Base-by-base conservation (phyloP, 2,113 vertebrate species). In the Todiramphus chloris region DNA sequence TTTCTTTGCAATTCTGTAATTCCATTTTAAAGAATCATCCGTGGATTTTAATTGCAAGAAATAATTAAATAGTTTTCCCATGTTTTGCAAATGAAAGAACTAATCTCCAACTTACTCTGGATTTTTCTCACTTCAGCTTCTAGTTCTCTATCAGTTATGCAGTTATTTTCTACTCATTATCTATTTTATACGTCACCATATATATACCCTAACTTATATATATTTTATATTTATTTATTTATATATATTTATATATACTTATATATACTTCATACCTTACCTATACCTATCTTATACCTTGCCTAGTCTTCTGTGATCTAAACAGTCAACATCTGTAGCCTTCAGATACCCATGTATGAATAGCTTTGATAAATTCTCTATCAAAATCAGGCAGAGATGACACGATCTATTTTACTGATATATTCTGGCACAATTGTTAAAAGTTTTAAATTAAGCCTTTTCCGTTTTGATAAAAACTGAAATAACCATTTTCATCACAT, bases 31-130 rank as follows among this genome's bases (percentile, higher is more conserved):
- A 66, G 62, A 72, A 6, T 33, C 27, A 62, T 11, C 25, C 59
- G 50, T 70, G 31, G 76, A 81, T 83, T 83, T 77, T 74, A 77
- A 88, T 21, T 24, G n/a, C 13, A 86, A 56, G 39, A 85, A 68
- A 33, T 51, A 50, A 66, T 72, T 43, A 41, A 51, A 1, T 1
- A 6, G 4, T 15, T 25, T 63, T 63, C 23, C 28, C 19, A 0
- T 23, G 18, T 59, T 67, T 83, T 33, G 63, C 9, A 70, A 80
- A 78, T 3, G 6, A 16, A 73, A 87, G 11, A 77, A 66, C 9
- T 62, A 28, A 13, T 66, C 25, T 74, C 9, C 41, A 50, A 23
- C 27, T 33, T 50, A 25, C 15, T 28, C 11, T 39, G 35, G 17
- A 55, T 35, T 18, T 58, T 93, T 92, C 41, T 90, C 5, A 30